phyloP scores from a whole-genome alignment of 2,113 vertebrate species.

The Cynopterus brachyotis region DNA sequence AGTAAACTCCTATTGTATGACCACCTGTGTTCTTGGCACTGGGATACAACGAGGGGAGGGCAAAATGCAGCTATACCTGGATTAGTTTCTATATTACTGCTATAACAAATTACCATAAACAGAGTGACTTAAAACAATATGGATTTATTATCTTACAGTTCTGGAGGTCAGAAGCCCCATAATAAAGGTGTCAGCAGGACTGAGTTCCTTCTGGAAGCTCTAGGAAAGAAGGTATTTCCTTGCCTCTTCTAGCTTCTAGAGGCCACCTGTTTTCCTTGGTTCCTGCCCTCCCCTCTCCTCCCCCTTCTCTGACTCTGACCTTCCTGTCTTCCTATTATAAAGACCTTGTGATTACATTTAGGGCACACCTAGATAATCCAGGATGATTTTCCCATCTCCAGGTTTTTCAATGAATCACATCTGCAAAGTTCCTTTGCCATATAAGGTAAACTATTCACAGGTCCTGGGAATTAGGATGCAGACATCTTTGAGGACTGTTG shows the following conservation, averaged over 20 bases:
- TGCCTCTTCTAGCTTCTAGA: not conserved
- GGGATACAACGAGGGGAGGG: not conserved
- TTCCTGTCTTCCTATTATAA: not conserved
- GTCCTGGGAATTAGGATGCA: not conserved
- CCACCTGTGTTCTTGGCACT: not conserved
- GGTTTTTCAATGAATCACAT: not conserved
- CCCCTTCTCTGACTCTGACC: not conserved
- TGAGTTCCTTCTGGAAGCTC: not conserved
- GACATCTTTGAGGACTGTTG: not conserved
- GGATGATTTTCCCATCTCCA: not conserved
- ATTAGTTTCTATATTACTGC: not conserved
- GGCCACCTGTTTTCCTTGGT: not conserved
- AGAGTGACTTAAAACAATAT: not conserved
- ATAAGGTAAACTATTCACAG: not conserved
- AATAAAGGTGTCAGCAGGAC: not conserved
- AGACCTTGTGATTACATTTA: not conserved
- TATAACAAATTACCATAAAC: not conserved
- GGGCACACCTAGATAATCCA: not conserved
- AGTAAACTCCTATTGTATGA: accelerated
- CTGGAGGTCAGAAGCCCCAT: no score
- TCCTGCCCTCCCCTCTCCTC: not conserved
- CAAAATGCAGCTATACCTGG: not conserved
- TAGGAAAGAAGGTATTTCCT: not conserved
- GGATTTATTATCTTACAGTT: not conserved
- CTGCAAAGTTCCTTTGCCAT: not conserved